phyloP scores from a whole-genome alignment of 2,797 vertebrate species.

The Hipposideros larvatus region DNA sequence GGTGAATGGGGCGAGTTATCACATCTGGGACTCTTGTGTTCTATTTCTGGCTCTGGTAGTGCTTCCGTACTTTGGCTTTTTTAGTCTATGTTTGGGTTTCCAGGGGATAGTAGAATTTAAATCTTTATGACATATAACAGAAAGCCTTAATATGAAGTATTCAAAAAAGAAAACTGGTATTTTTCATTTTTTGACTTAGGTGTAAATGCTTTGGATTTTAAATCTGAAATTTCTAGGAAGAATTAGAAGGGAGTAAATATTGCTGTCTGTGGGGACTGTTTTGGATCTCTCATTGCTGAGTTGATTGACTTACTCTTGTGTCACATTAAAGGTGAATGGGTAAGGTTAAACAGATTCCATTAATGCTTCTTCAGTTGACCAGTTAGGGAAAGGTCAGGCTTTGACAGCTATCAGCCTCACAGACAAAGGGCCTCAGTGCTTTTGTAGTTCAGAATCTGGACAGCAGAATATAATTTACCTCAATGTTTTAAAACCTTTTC shows the following conservation, averaged over 20 bases:
- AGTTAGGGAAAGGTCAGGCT: slow-evolving; percentile 66
- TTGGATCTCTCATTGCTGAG: neutral
- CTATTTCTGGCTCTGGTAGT: neutral
- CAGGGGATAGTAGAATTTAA: neutral
- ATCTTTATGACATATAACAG: neutral
- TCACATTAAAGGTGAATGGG: slow-evolving; percentile 32
- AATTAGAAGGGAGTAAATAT: neutral
- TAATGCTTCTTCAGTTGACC: slow-evolving; percentile 38
- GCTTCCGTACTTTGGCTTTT: neutral
- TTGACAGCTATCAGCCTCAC: neutral
- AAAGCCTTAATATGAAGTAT: slow-evolving; percentile 36
- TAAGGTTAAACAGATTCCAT: slow-evolving; percentile 46
- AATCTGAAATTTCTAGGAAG: slow-evolving; percentile 19
- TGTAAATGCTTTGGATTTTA: slow-evolving; percentile 39
- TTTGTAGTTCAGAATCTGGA: neutral
- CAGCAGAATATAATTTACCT: slow-evolving; percentile 34
- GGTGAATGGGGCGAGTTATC: neutral
- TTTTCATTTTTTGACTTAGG: slow-evolving; percentile 1
- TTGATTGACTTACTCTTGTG: slow-evolving; percentile 41
- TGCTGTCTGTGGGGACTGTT: neutral
- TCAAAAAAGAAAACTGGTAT: neutral
- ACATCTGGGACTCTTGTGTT: neutral
- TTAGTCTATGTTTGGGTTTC: neutral
- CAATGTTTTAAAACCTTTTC: slow-evolving; percentile 7
- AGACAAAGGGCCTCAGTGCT: slow-evolving; percentile 33